Conservation (phyloP, 2,888 invertebrate genomes). For the Clitarchus hookeri region DNA sequence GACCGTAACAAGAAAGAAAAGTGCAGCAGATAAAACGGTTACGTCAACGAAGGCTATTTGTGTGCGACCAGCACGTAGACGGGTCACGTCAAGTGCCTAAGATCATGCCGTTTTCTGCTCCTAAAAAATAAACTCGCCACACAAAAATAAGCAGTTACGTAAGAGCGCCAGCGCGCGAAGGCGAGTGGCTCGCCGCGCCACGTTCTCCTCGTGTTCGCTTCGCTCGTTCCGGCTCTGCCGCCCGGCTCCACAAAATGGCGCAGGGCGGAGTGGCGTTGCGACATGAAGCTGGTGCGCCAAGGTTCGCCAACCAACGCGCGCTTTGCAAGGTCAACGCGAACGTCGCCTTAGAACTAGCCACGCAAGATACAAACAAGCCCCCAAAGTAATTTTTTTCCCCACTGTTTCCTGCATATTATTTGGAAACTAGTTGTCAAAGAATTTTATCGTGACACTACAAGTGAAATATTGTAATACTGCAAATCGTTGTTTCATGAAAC, state of each 20-base stretch:
- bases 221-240: not conserved
- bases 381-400: too few relatives aligned
- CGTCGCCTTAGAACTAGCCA: not conserved
- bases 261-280: not conserved
- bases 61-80: not conserved
- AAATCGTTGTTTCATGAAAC: too few relatives aligned
- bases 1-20: too few relatives aligned
- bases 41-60: not conserved
- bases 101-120: slow-evolving; percentile 3
- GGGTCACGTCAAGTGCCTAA: not conserved
- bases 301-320: not conserved
- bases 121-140: not conserved
- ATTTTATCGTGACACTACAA: too few relatives aligned
- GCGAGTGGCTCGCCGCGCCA: not conserved
- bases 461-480: too few relatives aligned
- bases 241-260: not conserved
- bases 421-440: too few relatives aligned
- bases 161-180: not conserved
- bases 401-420: too few relatives aligned
- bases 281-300: not conserved
- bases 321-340: not conserved
- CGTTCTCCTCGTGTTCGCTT: not conserved
- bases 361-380: too few relatives aligned
- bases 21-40: not conserved
- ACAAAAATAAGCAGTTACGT: slow-evolving; percentile 4